These are phyloP conservation scores for Glyphotaelius pellucidus DNA, from an alignment of 2,888 invertebrate genomes.

Conservation along the genomic window DNA sequence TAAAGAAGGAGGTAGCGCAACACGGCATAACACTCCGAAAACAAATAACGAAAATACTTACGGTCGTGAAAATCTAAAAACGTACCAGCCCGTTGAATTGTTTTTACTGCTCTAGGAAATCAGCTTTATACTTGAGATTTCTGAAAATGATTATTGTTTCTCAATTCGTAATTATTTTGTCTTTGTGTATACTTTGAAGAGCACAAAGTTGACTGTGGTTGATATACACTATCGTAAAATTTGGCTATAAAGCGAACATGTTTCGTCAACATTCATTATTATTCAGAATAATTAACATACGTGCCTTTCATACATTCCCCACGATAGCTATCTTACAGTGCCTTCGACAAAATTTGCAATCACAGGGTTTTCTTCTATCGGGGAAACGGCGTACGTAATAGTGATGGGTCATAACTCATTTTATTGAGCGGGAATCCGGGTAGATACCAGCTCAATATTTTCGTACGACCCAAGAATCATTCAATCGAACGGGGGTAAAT, in stretches of 20 bases:
- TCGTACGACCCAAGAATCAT: too few species aligned
- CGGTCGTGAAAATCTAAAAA: too few species aligned
- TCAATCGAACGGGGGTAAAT: too few species aligned
- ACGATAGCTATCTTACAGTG: not conserved
- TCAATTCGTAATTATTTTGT: not conserved
- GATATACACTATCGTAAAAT: too few species aligned
- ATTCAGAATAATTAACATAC: not conserved
- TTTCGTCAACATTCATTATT: too few species aligned
- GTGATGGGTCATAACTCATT: too few species aligned
- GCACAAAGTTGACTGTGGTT: not conserved
- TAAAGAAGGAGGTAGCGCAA: too few species aligned
- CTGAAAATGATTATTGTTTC: not conserved
- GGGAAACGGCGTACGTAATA: not conserved
- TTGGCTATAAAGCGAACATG: too few species aligned
- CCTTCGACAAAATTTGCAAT: not conserved
- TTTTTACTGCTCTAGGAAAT: not conserved
- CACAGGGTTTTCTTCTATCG: not conserved
- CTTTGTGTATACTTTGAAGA: not conserved
- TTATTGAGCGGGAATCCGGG: too few species aligned
- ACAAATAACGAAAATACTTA: too few species aligned
- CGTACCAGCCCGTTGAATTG: not conserved
- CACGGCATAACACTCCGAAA: too few species aligned
- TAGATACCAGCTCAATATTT: too few species aligned
- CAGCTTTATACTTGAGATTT: not conserved
- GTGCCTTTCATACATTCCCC: not conserved